Conservation (phyloP, 2,113 vertebrate species). For the Lutjanus erythropterus region DNA sequence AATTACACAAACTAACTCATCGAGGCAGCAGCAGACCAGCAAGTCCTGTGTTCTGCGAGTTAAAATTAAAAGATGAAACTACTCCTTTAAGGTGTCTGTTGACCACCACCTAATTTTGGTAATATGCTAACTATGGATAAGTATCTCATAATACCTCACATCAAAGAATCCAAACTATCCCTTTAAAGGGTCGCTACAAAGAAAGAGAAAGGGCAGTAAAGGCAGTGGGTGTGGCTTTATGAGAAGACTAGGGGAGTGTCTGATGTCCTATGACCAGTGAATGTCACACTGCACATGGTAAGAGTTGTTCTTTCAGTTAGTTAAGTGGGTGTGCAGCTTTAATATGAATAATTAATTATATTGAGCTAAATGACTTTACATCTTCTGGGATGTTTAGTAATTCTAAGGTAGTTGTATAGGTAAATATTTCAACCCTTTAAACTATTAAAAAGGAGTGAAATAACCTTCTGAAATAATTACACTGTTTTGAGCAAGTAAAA, state of each 20-base stretch:
- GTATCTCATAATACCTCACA: no score
- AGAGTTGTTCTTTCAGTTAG: neutral
- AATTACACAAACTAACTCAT: no score
- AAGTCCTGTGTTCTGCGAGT: no score
- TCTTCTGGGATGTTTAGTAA: neutral
- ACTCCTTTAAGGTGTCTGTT: no score
- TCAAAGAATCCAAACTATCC: no score
- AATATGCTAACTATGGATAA: no score
- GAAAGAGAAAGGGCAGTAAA: neutral
- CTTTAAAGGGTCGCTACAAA: constrained; percentile 14
- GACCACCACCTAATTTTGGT: no score
- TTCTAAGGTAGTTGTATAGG: neutral
- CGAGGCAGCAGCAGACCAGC: no score
- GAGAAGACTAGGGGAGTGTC: neutral
- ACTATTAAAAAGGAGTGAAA: neutral
- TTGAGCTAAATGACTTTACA: neutral
- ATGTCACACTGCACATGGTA: neutral
- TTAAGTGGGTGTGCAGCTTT: neutral
- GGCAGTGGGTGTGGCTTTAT: constrained; percentile 16
- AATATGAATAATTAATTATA: neutral
- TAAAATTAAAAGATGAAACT: no score
- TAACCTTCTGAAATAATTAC: neutral
- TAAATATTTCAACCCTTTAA: neutral
- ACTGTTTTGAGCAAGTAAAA: neutral
- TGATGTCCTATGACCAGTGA: neutral